Conservation (phyloP, 1,140 invertebrate genomes). For the Solen grandis region DNA sequence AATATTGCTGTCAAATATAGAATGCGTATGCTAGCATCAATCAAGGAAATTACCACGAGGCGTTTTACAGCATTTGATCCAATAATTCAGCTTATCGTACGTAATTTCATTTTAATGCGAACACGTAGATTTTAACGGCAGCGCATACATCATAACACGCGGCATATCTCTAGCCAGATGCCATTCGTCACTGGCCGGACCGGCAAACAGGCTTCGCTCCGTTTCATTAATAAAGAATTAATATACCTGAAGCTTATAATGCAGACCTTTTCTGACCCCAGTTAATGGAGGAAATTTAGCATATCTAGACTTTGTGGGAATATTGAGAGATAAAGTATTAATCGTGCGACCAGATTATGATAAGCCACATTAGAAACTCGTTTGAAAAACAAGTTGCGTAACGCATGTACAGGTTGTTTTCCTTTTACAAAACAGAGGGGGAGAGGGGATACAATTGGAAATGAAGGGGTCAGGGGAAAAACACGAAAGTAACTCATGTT, state of each 20-base stretch:
- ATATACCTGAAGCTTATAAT: conserved; percentile 32
- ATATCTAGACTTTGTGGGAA: conserved; percentile 49
- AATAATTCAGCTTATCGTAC: background rate
- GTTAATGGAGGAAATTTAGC: conserved; percentile 50
- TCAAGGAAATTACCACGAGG: too few species aligned
- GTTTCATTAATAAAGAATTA: conserved; percentile 36
- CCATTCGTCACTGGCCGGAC: background rate
- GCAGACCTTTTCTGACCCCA: conserved; percentile 10
- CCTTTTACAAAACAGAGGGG: too few species aligned
- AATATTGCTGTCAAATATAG: too few species aligned
- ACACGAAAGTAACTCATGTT: too few species aligned
- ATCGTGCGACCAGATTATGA: conserved; percentile 33
- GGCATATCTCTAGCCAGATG: too few species aligned
- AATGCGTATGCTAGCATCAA: too few species aligned
- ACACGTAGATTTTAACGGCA: too few species aligned
- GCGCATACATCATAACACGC: too few species aligned
- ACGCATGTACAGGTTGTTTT: conserved; percentile 26
- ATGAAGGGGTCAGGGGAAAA: too few species aligned
- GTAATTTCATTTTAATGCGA: background rate
- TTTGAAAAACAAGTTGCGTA: conserved; percentile 29
- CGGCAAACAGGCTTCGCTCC: conserved; percentile 7
- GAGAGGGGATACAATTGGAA: too few species aligned
- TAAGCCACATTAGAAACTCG: conserved; percentile 46
- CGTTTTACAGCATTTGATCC: background rate
- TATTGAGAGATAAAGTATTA: conserved; percentile 29